Base-by-base conservation (phyloP, 2,113 vertebrate species). In the Casuarius casuarius region DNA sequence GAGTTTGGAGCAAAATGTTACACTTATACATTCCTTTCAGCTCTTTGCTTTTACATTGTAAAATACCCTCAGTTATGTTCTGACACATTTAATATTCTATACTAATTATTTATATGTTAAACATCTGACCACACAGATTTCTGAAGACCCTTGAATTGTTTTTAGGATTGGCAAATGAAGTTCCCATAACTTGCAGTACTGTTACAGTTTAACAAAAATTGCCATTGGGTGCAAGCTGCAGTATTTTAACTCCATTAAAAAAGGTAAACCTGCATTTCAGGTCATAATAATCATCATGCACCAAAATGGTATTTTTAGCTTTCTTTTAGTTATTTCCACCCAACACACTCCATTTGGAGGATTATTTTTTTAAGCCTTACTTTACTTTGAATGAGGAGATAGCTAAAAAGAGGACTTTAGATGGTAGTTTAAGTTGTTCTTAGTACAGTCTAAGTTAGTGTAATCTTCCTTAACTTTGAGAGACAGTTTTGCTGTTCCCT, bases 1-100 rank as follows among this genome's bases (percentile, higher is more conserved):
- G 95, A 97, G 87, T 97, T 97, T 98, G 96, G 96, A 98, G 98
- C 97, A 98, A 97, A 97, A 94, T 92, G 66, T 98, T 98, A 97
- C 96, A 94, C 97, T 97, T 97, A 97, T 96, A 98, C 98, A 98
- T 98, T 98, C 98, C 98, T 98, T 96, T 97, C 92, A 90, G 94
- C 96, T 94, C 85, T 96, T 98, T 95, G 91, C 97, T 96, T 98
- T 98, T 97, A 92, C 93, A 77, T 95, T 98, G 96, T 97, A 95
- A 88, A 95, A 84, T 96, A 92, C 84, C 90, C 92, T 96, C 93
- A 92, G 91, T 97, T 98, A 87, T 89, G 79, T 96, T 92, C 90
- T 92, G 81, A 92, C 88, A 95, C 90, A 63, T 95, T 96, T 92
- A 97, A 90, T 96, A 62, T 96, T 91, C 94, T 92, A 58, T 97